Evolutionary conservation across 2,113 vertebrate species (phyloP).

Genomic region (Nycticorax nycticorax): DNA sequence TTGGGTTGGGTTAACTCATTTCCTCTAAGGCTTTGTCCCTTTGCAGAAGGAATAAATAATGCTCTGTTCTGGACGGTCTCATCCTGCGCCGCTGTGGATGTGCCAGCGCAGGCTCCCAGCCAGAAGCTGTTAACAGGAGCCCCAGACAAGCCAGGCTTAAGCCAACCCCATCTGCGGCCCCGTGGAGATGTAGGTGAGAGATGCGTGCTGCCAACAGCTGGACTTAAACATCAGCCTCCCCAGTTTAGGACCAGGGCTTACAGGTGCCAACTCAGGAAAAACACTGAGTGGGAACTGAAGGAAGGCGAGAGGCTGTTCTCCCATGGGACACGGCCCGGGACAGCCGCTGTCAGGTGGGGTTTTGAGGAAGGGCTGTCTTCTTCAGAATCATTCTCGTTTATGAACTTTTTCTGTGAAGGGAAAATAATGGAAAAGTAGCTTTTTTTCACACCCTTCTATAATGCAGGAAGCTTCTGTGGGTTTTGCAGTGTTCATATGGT

Average conservation of each 20-base stretch:
- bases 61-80: not conserved
- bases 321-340: not conserved
- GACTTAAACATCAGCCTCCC: not conserved
- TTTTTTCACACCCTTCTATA: not conserved
- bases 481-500: not conserved
- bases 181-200: not conserved
- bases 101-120: not conserved
- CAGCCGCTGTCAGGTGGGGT: rapidly evolving
- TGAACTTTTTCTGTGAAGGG: not conserved
- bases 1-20: not conserved
- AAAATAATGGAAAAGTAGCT: not conserved
- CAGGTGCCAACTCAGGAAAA: not conserved
- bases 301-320: not conserved
- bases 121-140: not conserved
- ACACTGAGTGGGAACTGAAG: not conserved
- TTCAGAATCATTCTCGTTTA: not conserved
- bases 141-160: not conserved
- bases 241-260: not conserved
- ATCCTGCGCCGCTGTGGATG: rapidly evolving
- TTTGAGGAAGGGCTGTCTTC: not conserved
- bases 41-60: not conserved
- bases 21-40: not conserved
- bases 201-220: rapidly evolving
- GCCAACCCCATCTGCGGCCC: not conserved
- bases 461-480: not conserved